A percentile compares a stretch with the other conserved stretches of the same genome.
Conservation (phyloP, 2,797 vertebrate genomes). For the Tokudaia tokunoshimensis region DNA sequence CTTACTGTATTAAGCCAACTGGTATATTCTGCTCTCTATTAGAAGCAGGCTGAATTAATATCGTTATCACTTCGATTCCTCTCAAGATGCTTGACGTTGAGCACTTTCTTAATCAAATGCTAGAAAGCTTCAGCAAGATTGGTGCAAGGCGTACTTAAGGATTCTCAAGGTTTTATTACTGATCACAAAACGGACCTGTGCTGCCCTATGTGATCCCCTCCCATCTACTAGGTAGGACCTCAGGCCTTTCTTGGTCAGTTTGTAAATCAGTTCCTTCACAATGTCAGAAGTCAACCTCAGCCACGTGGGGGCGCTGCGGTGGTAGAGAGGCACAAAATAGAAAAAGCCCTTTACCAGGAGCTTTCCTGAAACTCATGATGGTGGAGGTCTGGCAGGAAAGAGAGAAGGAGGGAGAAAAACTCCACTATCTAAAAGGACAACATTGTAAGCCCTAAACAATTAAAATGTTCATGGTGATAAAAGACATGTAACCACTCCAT, state of each 20-base stretch:
- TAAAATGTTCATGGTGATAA: not conserved
- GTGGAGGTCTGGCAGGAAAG: not conserved
- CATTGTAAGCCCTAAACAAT: not conserved
- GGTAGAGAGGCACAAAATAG: no score
- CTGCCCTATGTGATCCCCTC: not conserved
- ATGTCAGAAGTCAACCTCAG: not conserved
- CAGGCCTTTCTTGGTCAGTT: not conserved
- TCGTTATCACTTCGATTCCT: not conserved
- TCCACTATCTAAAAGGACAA: not conserved
- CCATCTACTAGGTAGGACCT: not conserved
- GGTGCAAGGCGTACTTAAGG: not conserved
- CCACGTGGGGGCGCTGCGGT: no score
- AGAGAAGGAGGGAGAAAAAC: not conserved
- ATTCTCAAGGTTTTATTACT: not conserved
- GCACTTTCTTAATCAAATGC: not conserved
- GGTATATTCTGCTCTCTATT: not conserved
- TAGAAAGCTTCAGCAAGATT: not conserved
- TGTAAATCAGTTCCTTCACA: not conserved
- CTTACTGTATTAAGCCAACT: not conserved
- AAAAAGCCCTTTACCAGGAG: not conserved
- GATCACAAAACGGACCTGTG: not conserved
- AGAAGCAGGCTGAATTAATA: not conserved
- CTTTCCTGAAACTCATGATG: no score
- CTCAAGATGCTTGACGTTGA: not conserved
- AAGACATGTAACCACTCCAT: not conserved